phyloP scores from a whole-genome alignment of 2,888 invertebrate species.

The Mayetiola destructor region DNA sequence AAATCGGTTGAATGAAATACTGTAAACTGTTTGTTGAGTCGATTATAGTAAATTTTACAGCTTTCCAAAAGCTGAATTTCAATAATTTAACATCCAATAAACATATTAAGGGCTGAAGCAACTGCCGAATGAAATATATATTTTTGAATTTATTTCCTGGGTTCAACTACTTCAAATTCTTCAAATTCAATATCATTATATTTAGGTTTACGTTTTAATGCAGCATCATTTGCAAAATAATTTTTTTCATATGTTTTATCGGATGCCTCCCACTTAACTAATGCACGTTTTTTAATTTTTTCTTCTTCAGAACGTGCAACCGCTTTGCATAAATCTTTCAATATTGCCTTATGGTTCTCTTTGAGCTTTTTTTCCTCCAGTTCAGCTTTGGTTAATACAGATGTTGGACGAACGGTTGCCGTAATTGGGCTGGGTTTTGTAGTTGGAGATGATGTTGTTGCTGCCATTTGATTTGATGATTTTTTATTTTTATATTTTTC shows the following conservation, averaged over 20 bases:
- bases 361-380: constrained; percentile 4
- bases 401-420: background rate
- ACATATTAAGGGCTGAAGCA: too few relatives aligned
- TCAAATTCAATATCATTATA: constrained; percentile 77
- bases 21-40: too few relatives aligned
- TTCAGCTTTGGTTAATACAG: constrained; percentile 2
- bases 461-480: background rate
- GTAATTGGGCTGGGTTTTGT: background rate
- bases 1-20: too few relatives aligned
- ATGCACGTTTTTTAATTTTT: background rate
- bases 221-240: constrained; percentile 46
- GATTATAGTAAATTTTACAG: too few relatives aligned
- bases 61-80: too few relatives aligned
- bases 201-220: constrained; percentile 46
- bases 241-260: constrained; percentile 41
- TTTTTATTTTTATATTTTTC: background rate
- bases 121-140: too few relatives aligned
- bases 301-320: constrained; percentile 4
- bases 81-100: too few relatives aligned
- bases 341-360: constrained; percentile 2
- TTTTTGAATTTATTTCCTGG: constrained; percentile 22
- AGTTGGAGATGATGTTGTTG: background rate
- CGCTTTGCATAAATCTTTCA: constrained; percentile 2
- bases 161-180: constrained; percentile 56
- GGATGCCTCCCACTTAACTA: constrained; percentile 14